phyloP scores from a whole-genome alignment of 2,797 vertebrate species.

The Esox lucius region DNA sequence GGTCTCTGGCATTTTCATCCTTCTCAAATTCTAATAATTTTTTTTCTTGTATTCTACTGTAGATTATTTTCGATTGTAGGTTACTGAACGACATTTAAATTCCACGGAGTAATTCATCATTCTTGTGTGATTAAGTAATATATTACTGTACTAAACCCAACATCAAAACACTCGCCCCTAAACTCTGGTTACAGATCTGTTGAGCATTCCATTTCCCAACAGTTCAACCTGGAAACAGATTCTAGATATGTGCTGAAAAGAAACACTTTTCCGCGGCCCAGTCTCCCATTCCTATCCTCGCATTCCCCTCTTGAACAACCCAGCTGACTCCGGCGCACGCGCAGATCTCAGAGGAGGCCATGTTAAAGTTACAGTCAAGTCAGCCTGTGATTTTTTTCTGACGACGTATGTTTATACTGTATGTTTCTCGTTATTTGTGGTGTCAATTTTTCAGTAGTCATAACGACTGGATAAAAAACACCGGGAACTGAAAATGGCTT shows the following conservation, averaged over 20 bases:
- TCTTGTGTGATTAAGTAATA: background rate
- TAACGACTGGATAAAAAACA: slow-evolving; percentile 1
- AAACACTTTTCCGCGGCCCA: background rate
- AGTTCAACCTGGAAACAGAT: background rate
- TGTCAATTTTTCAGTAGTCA: slow-evolving; percentile 31
- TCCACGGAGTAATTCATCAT: background rate
- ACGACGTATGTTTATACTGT: slow-evolving; percentile 23
- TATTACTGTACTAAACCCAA: background rate
- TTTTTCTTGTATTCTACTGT: too few relatives aligned
- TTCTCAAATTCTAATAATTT: too few relatives aligned
- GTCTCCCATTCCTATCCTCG: slow-evolving; percentile 24
- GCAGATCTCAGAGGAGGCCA: slow-evolving; percentile 64
- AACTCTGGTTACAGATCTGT: background rate
- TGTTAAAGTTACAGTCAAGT: slow-evolving; percentile 68
- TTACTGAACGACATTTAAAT: background rate
- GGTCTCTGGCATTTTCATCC: too few relatives aligned
- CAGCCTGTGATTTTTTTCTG: slow-evolving; percentile 35
- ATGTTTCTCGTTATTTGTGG: slow-evolving; percentile 3
- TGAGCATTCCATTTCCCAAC: background rate
- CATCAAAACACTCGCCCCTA: background rate
- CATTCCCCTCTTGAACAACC: slow-evolving; percentile 17
- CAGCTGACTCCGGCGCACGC: slow-evolving; percentile 36
- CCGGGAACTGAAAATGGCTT: slow-evolving; percentile 47
- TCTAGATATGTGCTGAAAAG: background rate
- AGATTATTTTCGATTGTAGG: too few relatives aligned